Percentiles rank a stretch among this genome's conserved stretches.
These are phyloP conservation scores for Diplogasteroides magnus DNA, from an alignment of 1,140 invertebrate genomes.

Conservation along the genomic window DNA sequence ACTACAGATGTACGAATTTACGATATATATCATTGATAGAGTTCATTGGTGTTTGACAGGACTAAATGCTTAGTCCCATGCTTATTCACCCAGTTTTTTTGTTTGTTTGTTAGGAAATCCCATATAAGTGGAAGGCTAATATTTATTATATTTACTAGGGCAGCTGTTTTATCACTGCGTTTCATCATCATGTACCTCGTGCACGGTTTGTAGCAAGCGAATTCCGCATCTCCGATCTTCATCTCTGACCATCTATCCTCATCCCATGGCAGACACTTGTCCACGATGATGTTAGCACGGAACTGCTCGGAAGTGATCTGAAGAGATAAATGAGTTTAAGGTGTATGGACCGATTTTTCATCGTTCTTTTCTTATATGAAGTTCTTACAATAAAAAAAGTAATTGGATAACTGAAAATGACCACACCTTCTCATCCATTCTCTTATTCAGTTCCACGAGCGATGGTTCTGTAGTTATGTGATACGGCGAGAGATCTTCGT, in stretches of 20 bases:
- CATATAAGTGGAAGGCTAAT: too few species aligned
- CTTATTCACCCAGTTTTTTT: too few species aligned
- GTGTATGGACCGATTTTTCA: too few species aligned
- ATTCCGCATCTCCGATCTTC: conserved; percentile 36
- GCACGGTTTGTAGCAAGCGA: conserved; percentile 44
- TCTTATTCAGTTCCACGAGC: conserved; percentile 19
- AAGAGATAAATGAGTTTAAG: neutral
- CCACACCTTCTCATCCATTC: conserved; percentile 12
- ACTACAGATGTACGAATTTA: too few species aligned
- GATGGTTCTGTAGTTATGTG: conserved; percentile 25
- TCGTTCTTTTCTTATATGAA: neutral
- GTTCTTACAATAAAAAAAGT: neutral
- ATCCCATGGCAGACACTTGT: conserved; percentile 46
- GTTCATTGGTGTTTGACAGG: too few species aligned
- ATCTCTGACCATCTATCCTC: conserved; percentile 48
- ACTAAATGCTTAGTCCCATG: too few species aligned
- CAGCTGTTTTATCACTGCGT: neutral
- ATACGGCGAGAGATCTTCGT: conserved; percentile 22
- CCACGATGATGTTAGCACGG: conserved; percentile 53
- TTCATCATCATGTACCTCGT: conserved; percentile 34
- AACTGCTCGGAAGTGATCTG: conserved; percentile 44
- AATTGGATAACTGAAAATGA: neutral
- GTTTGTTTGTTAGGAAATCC: too few species aligned
- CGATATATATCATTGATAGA: too few species aligned
- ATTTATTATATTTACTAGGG: too few species aligned